These are phyloP conservation scores for Pardalotus punctatus DNA, from an alignment of 2,113 vertebrate genomes.

Conservation along the genomic window DNA sequence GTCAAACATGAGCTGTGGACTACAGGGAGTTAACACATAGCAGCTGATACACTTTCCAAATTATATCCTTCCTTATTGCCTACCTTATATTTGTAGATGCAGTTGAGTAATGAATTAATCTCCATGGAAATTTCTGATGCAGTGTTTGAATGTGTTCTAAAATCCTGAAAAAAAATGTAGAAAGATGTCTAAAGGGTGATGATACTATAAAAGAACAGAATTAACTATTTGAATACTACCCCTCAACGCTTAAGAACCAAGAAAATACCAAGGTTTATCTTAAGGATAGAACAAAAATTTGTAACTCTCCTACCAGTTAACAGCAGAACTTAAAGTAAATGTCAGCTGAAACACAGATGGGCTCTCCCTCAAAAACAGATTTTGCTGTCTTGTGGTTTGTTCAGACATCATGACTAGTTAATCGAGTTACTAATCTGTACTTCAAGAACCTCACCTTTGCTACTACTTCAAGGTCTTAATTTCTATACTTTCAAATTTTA, in stretches of 20 bases:
- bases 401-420: not conserved
- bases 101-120: not conserved
- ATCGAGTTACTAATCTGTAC: not conserved
- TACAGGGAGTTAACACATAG: not conserved
- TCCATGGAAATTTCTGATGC: not conserved
- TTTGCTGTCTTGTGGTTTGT: not conserved
- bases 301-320: not conserved
- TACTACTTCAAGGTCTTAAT: not conserved
- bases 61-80: not conserved
- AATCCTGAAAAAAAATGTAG: not conserved
- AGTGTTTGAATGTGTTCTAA: not conserved
- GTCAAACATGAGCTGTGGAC: not conserved
- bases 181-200: not conserved
- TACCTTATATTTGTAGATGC: not conserved
- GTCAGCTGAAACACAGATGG: conserved; percentile 32
- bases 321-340: not conserved
- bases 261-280: not conserved
- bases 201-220: not conserved
- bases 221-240: not conserved
- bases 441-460: not conserved
- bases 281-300: not conserved
- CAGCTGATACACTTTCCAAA: not conserved
- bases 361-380: not conserved
- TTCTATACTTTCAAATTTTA: not conserved
- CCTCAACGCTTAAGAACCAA: not conserved